Conservation (phyloP, 2,888 invertebrate species). For the Leucophora obtusa region DNA sequence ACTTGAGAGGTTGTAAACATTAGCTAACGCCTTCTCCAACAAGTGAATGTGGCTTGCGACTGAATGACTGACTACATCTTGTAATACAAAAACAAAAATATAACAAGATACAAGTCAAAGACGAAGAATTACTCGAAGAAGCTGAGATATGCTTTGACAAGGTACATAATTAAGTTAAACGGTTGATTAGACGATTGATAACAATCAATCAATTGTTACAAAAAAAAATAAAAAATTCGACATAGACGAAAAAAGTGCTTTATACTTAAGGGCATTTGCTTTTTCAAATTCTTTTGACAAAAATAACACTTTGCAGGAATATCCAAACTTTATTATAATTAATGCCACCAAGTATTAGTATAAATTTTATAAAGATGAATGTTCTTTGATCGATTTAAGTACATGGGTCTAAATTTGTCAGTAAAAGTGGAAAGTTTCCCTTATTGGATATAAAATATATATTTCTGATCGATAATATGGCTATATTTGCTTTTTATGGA, state of each 20-base stretch:
- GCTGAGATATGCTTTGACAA: constrained; percentile 45
- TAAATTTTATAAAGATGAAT: too few relatives aligned
- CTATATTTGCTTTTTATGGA: too few relatives aligned
- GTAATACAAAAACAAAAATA: constrained; percentile 3
- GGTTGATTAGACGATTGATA: constrained; percentile 56
- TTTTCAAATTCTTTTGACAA: too few relatives aligned
- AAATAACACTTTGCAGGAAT: too few relatives aligned
- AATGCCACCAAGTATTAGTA: too few relatives aligned
- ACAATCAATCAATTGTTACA: constrained; percentile 51
- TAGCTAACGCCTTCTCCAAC: constrained; percentile 54
- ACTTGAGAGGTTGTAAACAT: constrained; percentile 57
- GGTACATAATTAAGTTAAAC: constrained; percentile 62
- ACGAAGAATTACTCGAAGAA: constrained; percentile 17
- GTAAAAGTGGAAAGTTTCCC: too few relatives aligned
- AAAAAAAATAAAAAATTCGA: neutral
- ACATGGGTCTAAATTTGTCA: too few relatives aligned
- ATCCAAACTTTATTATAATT: too few relatives aligned
- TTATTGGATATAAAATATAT: too few relatives aligned
- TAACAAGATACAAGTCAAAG: constrained; percentile 32
- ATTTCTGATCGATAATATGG: too few relatives aligned
- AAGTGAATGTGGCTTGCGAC: constrained; percentile 14
- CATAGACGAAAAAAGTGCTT: constrained; percentile 21
- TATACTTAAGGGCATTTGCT: neutral
- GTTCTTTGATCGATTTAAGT: too few relatives aligned
- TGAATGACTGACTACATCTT: constrained; percentile 19